Base-by-base conservation (phyloP, 92 coral and sea anemone genomes). In the Palythoa caribaeorum region DNA sequence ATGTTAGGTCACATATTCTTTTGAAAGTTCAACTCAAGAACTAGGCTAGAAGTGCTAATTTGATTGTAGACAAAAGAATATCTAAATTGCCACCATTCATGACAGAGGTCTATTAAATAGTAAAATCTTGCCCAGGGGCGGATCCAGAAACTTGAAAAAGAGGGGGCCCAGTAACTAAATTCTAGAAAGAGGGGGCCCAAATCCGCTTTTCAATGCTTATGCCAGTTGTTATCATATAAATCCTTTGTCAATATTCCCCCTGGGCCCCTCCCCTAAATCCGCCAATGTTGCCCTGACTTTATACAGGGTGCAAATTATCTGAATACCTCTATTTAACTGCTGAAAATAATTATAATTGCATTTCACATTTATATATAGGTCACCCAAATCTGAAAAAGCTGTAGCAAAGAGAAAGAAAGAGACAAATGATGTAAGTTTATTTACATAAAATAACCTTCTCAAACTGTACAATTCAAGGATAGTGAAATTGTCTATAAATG, bases 291-390 rank as follows among this genome's bases (percentile, higher is more conserved):
- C 69, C 69, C 9, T 62, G 69, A 62, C 69, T 62, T 40, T 40
- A 5, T 40, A 40, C 47, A 40, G 47, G 47, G 47, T 40, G 47
- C 47, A 40, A 40, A 62, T 62, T 62, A 62, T 62, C 69, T 3
- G 35, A 62, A 62, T 62, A 62, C 69, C 69, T 62, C 35, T 62
- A 62, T 62, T 62, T 62, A 62, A 62, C 69, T 62, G 69, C 69
- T 62, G 69, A 62, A 62, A 62, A 62, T 62, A 63, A 63, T 63
- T n/a, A 17, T 63, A 63, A n/a, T n/a, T 63, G 70, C 36, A 63
- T 63, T 63, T 63, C 9, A 63, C 70, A 63, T 63, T 63, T 62
- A 62, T 54, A 54, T 55, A 55, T n/a, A 63, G 70, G 70, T 63
- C 9, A 63, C 36, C 70, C 36, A 19, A 63, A 63, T 63, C 10